A percentile compares a stretch with the other conserved stretches of the same genome.
These are phyloP conservation scores for Pavo muticus DNA, from an alignment of 2,113 vertebrate species.

Conservation along the genomic window DNA sequence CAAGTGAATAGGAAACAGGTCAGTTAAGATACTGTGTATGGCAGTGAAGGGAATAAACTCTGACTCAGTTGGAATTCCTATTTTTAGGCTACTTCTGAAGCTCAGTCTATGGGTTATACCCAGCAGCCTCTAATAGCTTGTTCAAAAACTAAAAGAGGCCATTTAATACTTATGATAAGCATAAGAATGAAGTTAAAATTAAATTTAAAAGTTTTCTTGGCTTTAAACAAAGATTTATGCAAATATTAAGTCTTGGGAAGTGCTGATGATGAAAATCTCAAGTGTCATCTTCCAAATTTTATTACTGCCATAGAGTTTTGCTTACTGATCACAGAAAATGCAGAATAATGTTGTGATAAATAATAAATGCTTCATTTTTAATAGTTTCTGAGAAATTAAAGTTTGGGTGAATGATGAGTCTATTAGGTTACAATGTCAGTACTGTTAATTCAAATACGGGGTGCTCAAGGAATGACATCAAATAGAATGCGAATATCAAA, in stretches of 20 bases:
- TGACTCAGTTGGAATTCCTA: too few relatives aligned
- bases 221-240: neutral
- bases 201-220: neutral
- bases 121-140: neutral
- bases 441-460: neutral
- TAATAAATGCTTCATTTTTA: conserved; percentile 10
- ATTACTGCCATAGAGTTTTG: neutral
- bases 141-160: neutral
- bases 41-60: neutral
- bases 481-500: neutral
- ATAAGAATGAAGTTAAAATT: neutral
- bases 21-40: neutral
- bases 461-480: neutral
- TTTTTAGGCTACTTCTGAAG: neutral
- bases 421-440: neutral
- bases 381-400: neutral
- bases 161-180: neutral
- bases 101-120: neutral
- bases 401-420: neutral
- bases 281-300: neutral
- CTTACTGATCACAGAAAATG: conserved; percentile 2
- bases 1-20: neutral
- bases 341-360: neutral
- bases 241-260: neutral
- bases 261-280: neutral